A percentile compares a stretch with the other conserved stretches of the same genome.
Evolutionary conservation across 1,140 invertebrate genomes (phyloP).

Genomic region (Sminthurides bifidus): DNA sequence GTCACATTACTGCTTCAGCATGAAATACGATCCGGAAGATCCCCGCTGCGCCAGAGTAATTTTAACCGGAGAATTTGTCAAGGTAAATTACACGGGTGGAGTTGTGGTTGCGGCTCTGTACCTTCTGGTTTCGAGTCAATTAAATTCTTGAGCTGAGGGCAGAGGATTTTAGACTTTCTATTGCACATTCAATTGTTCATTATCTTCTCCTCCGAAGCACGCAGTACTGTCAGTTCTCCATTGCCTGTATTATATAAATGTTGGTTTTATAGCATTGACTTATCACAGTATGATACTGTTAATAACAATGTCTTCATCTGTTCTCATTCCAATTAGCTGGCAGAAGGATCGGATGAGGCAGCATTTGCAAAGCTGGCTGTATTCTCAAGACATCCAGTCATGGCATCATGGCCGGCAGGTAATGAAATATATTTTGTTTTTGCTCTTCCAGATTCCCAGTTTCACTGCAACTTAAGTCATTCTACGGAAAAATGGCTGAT

Average conservation of each 20-base stretch:
- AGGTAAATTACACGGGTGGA: too few species aligned
- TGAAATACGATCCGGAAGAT: slow-evolving; percentile 61
- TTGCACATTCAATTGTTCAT: neutral
- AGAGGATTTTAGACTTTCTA: neutral
- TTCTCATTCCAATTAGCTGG: too few species aligned
- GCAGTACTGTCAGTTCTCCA: slow-evolving; percentile 1
- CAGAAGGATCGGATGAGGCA: slow-evolving; percentile 45
- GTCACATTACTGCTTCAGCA: slow-evolving; percentile 49
- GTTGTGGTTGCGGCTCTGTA: slow-evolving; percentile 4
- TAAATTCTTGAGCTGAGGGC: too few species aligned
- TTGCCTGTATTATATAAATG: too few species aligned
- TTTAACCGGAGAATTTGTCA: slow-evolving; percentile 53
- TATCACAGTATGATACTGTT: too few species aligned
- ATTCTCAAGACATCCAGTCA: slow-evolving; percentile 56
- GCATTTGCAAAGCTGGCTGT: slow-evolving; percentile 48
- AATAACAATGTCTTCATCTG: too few species aligned
- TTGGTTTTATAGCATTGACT: too few species aligned
- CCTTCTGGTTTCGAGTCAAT: slow-evolving; percentile 7
- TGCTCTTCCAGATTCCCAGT: slow-evolving; percentile 50
- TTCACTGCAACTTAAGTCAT: slow-evolving; percentile 40
- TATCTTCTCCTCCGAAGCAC: neutral
- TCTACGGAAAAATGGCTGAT: neutral
- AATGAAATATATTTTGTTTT: slow-evolving; percentile 17
- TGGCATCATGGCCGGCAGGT: slow-evolving; percentile 50
- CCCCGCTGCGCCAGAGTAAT: slow-evolving; percentile 63